Conservation (phyloP, 2,888 invertebrate species). For the Orchesella flavescens region DNA sequence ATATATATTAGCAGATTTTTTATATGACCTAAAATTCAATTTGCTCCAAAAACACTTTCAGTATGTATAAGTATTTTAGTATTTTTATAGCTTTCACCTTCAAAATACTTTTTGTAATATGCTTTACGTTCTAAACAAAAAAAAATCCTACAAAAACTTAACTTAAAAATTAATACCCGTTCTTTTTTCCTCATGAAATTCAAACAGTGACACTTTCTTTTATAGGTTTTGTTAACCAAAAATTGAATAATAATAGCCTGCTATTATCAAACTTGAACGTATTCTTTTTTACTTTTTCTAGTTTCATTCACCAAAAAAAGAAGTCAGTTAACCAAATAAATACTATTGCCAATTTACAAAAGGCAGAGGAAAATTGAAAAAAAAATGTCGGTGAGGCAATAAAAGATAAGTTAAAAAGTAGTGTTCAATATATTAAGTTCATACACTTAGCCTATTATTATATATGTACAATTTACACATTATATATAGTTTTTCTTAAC, state of each 20-base stretch:
- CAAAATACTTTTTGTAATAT: too few relatives aligned
- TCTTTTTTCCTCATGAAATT: slow-evolving; percentile 45
- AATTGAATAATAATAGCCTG: slow-evolving; percentile 46
- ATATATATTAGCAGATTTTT: too few relatives aligned
- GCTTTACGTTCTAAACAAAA: too few relatives aligned
- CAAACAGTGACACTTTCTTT: slow-evolving; percentile 14
- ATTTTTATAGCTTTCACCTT: too few relatives aligned
- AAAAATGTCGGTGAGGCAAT: not conserved
- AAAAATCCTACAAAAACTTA: not conserved
- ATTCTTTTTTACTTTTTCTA: not conserved
- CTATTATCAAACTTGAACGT: slow-evolving; percentile 2
- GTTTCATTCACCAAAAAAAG: too few relatives aligned
- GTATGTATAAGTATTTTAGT: too few relatives aligned
- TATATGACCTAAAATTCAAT: too few relatives aligned
- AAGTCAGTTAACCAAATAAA: not conserved
- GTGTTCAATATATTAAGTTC: not conserved
- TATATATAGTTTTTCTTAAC: slow-evolving; percentile 21
- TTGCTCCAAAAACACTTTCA: too few relatives aligned
- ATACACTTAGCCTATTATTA: too few relatives aligned
- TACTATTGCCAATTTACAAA: not conserved
- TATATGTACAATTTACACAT: not conserved
- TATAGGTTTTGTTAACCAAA: not conserved
- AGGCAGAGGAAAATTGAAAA: not conserved
- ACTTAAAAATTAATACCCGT: slow-evolving; percentile 58
- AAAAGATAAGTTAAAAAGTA: not conserved